Conservation (phyloP, 2,888 invertebrate genomes). For the Auanema freiburgensis region DNA sequence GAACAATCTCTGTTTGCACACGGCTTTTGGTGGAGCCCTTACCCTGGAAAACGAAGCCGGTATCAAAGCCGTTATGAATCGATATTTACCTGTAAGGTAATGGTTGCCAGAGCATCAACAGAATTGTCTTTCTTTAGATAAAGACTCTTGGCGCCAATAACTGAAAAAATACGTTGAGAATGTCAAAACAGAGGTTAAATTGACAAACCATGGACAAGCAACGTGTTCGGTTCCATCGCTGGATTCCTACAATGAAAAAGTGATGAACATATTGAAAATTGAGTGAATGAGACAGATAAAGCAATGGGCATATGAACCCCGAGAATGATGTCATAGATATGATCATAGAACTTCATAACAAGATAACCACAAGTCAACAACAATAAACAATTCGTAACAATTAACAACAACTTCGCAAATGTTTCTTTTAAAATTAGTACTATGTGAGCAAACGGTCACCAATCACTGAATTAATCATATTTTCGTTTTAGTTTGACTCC, state of each 20-base stretch:
- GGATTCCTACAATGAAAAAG: slow-evolving; percentile 5
- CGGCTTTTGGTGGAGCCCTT: slow-evolving; percentile 43
- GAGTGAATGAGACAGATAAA: no score
- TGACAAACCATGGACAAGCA: slow-evolving; percentile 42
- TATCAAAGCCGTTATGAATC: not conserved
- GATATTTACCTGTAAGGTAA: slow-evolving; percentile 16
- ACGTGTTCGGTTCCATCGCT: slow-evolving; percentile 46
- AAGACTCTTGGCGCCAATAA: slow-evolving; percentile 45
- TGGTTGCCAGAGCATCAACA: slow-evolving; percentile 33
- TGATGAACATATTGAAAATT: not conserved
- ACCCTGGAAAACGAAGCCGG: slow-evolving; percentile 19
- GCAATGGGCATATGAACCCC: no score
- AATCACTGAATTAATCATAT: not conserved
- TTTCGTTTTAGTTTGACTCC: not conserved
- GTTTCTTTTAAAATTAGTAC: no score
- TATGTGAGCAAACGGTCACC: no score
- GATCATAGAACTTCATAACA: no score
- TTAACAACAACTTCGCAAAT: no score
- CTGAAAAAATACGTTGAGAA: slow-evolving; percentile 30
- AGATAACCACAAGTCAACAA: no score
- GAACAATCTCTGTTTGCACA: slow-evolving; percentile 35
- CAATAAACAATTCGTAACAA: no score
- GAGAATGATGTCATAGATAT: no score
- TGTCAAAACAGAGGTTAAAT: not conserved
- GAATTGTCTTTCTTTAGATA: slow-evolving; percentile 47